Base-by-base conservation (phyloP, 1,140 invertebrate genomes). In the Bombus terrestris region DNA sequence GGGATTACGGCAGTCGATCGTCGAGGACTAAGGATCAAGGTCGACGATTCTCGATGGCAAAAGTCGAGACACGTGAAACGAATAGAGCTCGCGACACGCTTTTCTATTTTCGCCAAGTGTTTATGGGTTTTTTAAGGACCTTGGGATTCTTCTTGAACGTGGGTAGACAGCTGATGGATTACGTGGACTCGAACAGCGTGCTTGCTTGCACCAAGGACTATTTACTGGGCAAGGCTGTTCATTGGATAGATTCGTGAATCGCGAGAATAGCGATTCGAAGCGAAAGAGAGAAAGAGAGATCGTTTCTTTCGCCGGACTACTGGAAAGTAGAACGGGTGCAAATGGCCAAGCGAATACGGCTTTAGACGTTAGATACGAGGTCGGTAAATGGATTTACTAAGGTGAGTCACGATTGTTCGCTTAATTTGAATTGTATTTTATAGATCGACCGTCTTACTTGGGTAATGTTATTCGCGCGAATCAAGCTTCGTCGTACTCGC, bases 201-300 rank as follows among this genome's bases (percentile, higher is more conserved):
- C 72, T 92, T 0, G n/a, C 10, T 10, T 92, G 91, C 59, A 92
- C 85, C n/a, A 92, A 53, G 43, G 72, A 89, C 9, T 92, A 92
- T 59, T 28, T 90, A 4, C 68, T 59, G 81, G 15, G 9, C 18
- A 90, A 90, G n/a, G 22, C 85, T 22, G 32, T 83, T 25, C 53
- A 35, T 1, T 92, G 89, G 91, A 79, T 90, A 28, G 83, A 83
- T 12, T 41, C 41, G 39, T 86, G 75, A 84, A 28, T 72, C 37
- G 15, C 37, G 15, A 39, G 35, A 13, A 12, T 1, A 12, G 12
- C 39, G 47, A 15, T 39, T 53, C 43, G 64, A 80, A 72, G n/a
- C 22, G 15, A 18, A 9, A 13, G 13, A 47, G 43, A 47, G 43
- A 47, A 15, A 47, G 3, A 15, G 3, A 15, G 32, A 68, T 15